Conservation (phyloP, 2,888 invertebrate species). For the Anaspis maculata region DNA sequence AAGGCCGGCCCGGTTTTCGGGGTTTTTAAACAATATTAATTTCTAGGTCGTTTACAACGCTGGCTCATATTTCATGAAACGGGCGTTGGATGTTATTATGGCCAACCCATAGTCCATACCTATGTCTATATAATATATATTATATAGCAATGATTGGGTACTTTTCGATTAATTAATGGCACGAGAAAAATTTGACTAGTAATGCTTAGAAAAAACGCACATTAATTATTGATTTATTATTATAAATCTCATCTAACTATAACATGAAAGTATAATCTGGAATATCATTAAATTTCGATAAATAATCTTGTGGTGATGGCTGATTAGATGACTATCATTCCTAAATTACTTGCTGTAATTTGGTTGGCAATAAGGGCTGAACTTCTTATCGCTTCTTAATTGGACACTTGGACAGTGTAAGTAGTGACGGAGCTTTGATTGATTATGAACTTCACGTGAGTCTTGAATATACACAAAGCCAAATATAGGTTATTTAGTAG, state of each 20-base stretch:
- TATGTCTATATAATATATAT: no score
- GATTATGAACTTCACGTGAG: no score
- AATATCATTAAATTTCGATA: conserved; percentile 12
- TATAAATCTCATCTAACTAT: conserved; percentile 6
- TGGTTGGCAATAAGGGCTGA: no score
- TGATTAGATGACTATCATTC: no score
- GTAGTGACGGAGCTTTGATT: no score
- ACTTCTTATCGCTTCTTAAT: no score
- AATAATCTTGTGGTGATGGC: conserved; percentile 1
- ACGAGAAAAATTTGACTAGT: conserved; percentile 3
- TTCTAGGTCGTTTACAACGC: conserved; percentile 17
- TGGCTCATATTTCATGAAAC: conserved; percentile 8
- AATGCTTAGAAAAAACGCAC: conserved; percentile 2
- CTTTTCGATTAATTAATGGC: conserved; percentile 11
- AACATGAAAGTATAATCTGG: conserved; percentile 6
- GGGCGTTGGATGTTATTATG: neutral
- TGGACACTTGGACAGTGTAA: no score
- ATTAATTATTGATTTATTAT: conserved; percentile 7
- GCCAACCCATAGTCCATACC: no score
- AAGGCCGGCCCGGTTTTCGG: conserved; percentile 27
- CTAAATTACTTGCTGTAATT: no score
- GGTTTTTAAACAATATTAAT: conserved; percentile 16
- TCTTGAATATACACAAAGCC: no score
- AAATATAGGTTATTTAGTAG: no score
- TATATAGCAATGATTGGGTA: neutral